Conservation (phyloP, 2,888 invertebrate genomes). For the Drosophila merina region DNA sequence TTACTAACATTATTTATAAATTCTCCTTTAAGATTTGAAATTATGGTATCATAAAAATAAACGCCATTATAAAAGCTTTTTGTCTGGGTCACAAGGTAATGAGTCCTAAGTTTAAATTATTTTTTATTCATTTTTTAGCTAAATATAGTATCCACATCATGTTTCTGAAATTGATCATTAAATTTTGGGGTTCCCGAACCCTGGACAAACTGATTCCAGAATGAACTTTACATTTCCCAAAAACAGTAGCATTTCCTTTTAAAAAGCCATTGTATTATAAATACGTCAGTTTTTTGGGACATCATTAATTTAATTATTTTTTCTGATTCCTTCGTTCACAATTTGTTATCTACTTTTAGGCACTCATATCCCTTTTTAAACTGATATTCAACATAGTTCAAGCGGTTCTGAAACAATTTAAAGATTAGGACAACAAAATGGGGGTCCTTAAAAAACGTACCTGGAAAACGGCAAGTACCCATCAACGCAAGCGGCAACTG, state of each 20-base stretch:
- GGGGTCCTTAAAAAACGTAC: neutral
- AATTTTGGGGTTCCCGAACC: neutral
- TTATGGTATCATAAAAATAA: neutral
- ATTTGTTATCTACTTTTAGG: conserved; percentile 13
- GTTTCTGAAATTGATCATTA: neutral
- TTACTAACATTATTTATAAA: neutral
- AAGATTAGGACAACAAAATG: neutral
- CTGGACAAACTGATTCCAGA: conserved; percentile 1
- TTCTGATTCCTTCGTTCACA: no score
- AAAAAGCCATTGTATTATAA: neutral
- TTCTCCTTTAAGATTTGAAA: neutral
- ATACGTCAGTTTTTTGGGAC: neutral
- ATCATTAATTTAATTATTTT: no score
- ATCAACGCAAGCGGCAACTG: conserved; percentile 34
- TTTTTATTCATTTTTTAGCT: neutral
- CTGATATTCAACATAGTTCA: no score
- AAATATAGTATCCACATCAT: neutral
- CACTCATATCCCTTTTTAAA: neutral
- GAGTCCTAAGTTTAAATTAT: conserved; percentile 3
- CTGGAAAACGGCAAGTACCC: conserved; percentile 26
- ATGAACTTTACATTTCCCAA: neutral
- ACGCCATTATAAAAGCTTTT: neutral
- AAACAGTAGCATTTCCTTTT: neutral
- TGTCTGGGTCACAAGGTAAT: neutral
- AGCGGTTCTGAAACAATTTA: no score